Evolutionary conservation across 2,797 vertebrate genomes (phyloP), one percentile per base, ranked within the genome.

Genomic region (Huso huso): DNA sequence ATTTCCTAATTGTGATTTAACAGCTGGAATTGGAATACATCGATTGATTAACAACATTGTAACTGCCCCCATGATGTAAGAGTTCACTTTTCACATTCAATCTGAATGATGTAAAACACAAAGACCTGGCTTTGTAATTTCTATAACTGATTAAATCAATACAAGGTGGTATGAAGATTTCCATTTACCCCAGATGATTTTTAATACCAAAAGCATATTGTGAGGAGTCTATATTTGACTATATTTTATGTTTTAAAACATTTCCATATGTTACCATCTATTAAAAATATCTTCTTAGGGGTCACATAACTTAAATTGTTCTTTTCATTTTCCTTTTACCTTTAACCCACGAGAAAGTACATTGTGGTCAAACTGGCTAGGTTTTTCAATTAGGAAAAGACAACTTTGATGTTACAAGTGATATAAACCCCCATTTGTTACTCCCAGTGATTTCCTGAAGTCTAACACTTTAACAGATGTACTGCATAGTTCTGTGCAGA

Each of bases 191-290:
- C 55, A 58, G 55, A 58, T n/a, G 15, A 58, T n/a, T n/a, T 37
- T 58, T 58, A 58, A 58, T 58, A 61, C 65, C 49, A 66, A 75
- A 73, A 75, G 69, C 11, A 9, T 66, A 66, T 77, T 64, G 68
- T 61, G 61, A 68, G 70, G 12, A 67, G 71, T 71, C 10, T 70
- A 70, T 18, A n/a, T 79, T 78, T 73, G 73, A 75, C 71, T n/a
- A n/a, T 7, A n/a, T 58, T 58, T 13, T n/a, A n/a, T 2, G 12
- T 58, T 13, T 13, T 13, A n/a, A 58, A 58, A n/a, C 10, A 7
- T n/a, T 58, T 58, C 55, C 55, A 58, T 58, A 58, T 58, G 55
- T 58, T 13, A 58, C 55, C 55, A 58, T 58, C 55, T n/a, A 9
- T 58, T 58, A 58, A 11, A 58, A 11, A 58, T 58, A 13, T 1